phyloP scores from a whole-genome alignment of 2,797 vertebrate species.

The Cyclopterus lumpus region DNA sequence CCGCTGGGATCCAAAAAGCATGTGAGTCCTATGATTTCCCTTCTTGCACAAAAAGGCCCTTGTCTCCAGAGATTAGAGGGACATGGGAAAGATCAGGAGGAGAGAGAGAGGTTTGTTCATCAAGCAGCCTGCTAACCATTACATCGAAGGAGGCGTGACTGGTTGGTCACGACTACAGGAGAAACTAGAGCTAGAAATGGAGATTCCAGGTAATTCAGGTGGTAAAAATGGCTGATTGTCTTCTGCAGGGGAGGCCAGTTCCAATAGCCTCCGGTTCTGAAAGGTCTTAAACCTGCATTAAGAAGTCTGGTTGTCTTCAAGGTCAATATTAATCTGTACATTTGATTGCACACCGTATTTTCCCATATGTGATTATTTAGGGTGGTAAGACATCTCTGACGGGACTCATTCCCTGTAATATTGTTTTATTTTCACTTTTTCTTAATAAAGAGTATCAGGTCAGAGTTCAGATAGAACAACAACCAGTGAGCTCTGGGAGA shows the following conservation, averaged over 20 bases:
- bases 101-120: slow-evolving; percentile 52
- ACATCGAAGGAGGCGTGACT: slow-evolving; percentile 37
- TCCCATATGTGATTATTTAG: background rate
- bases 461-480: no score
- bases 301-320: background rate
- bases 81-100: slow-evolving; percentile 63
- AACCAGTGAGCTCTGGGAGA: no score
- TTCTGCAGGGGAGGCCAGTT: background rate
- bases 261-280: background rate
- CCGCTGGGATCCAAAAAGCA: slow-evolving; percentile 71
- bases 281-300: no score
- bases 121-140: slow-evolving; percentile 39
- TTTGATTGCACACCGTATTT: background rate
- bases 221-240: background rate
- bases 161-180: no score
- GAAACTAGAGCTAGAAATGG: background rate
- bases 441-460: no score
- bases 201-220: slow-evolving; percentile 1
- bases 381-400: no score
- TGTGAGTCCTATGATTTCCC: slow-evolving; percentile 85
- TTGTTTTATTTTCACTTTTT: background rate
- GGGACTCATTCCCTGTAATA: background rate
- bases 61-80: slow-evolving; percentile 76
- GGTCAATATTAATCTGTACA: no score
- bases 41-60: slow-evolving; percentile 82